Evolutionary conservation across 2,888 invertebrate species (phyloP).

Genomic region (Tanypteryx hageni): DNA sequence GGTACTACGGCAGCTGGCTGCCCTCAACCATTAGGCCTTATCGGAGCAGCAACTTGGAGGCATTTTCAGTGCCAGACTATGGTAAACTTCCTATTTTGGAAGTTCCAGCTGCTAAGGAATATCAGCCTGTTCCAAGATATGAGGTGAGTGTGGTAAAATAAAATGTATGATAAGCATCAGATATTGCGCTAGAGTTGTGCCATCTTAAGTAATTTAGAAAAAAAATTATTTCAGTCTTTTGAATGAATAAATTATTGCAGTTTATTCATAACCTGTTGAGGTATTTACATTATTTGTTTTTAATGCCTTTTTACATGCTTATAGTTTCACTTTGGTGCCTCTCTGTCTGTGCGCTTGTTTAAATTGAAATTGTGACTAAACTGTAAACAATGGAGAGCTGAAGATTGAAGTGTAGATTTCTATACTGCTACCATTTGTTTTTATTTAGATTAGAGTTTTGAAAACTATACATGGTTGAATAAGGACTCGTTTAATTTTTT

Average conservation of each 20-base stretch:
- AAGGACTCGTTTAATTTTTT: no score
- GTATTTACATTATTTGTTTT: no score
- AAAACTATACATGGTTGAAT: no score
- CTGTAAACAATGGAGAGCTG: no score
- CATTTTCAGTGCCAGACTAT: slow-evolving; percentile 71
- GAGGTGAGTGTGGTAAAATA: slow-evolving; percentile 75
- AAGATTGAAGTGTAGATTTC: no score
- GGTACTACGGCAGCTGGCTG: slow-evolving; percentile 59
- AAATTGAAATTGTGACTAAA: no score
- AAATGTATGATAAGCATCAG: not conserved
- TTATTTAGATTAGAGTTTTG: no score
- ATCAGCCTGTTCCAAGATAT: slow-evolving; percentile 79
- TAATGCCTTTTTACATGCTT: no score
- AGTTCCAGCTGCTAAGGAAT: slow-evolving; percentile 81
- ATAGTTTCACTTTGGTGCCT: no score
- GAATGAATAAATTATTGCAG: slow-evolving; percentile 62
- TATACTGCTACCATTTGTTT: no score
- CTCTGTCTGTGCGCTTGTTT: no score
- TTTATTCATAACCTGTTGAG: no score
- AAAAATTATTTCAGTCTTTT: slow-evolving; percentile 62
- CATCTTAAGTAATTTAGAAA: not conserved
- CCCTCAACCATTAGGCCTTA: not conserved
- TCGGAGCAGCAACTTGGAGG: not conserved
- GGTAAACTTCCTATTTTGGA: slow-evolving; percentile 76
- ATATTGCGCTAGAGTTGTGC: slow-evolving; percentile 31